Evolutionary conservation across 2,797 vertebrate genomes (phyloP).

Genomic region (Xenopus petersii): DNA sequence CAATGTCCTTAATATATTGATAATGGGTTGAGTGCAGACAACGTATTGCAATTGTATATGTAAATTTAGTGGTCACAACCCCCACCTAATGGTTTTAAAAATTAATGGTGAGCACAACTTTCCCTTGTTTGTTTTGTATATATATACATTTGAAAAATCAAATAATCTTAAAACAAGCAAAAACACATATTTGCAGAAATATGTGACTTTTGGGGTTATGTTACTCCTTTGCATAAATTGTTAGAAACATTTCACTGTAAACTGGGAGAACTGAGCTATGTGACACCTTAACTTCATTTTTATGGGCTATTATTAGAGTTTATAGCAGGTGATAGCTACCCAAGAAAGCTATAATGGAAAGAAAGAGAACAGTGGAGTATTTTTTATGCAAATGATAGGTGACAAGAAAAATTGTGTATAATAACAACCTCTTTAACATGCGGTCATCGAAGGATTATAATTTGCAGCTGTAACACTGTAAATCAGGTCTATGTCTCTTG

Average conservation of each 20-base stretch:
- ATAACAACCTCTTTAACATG: slow-evolving; percentile 12
- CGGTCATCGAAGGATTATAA: slow-evolving; percentile 29
- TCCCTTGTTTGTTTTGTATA: too few relatives aligned
- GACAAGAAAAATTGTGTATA: neutral
- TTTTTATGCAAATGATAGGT: neutral
- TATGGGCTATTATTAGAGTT: neutral
- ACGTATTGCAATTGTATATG: too few relatives aligned
- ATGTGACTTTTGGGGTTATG: too few relatives aligned
- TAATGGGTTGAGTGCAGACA: too few relatives aligned
- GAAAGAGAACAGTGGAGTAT: neutral
- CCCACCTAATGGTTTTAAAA: too few relatives aligned
- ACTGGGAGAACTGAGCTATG: neutral
- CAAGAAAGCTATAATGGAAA: neutral
- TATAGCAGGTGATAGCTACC: neutral
- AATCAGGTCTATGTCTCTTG: slow-evolving; percentile 10
- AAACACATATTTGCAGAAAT: too few relatives aligned
- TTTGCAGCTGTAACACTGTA: slow-evolving; percentile 22
- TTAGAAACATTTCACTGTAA: slow-evolving; percentile 2
- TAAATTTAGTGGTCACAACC: too few relatives aligned
- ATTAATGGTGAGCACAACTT: too few relatives aligned
- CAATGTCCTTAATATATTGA: too few relatives aligned
- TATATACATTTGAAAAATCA: too few relatives aligned
- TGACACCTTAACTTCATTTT: slow-evolving; percentile 1
- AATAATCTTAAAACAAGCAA: too few relatives aligned
- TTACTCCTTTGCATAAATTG: neutral